Evolutionary conservation across 2,888 invertebrate species (phyloP).

Genomic region (Cosmia pyralina): DNA sequence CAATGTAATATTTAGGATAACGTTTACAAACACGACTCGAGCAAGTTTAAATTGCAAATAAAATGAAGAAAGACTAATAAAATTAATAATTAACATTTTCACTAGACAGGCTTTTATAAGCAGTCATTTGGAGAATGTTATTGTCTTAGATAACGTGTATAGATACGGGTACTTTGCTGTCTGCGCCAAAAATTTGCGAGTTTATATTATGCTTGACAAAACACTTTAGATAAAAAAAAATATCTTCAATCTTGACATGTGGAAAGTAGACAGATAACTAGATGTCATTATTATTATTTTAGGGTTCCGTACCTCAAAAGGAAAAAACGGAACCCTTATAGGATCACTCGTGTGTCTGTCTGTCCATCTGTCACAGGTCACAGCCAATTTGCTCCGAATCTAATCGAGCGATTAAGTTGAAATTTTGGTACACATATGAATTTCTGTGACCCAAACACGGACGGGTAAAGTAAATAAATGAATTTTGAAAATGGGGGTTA

Average conservation of each 20-base stretch:
- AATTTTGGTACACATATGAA: no score
- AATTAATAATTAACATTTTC: conserved; percentile 28
- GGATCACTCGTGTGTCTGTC: no score
- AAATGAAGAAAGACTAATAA: neutral
- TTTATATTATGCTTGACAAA: neutral
- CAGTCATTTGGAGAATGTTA: conserved; percentile 9
- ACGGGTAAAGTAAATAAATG: no score
- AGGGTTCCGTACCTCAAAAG: no score
- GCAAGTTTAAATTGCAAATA: conserved; percentile 21
- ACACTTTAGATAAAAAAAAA: neutral
- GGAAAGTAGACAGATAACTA: neutral
- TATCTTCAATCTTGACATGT: neutral
- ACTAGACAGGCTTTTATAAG: conserved; percentile 10
- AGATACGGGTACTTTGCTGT: neutral
- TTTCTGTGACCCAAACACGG: no score
- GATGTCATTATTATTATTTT: no score
- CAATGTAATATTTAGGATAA: neutral
- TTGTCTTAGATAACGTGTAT: conserved; percentile 11
- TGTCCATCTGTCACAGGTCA: no score
- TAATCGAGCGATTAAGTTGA: no score
- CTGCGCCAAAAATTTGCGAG: neutral
- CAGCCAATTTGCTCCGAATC: no score
- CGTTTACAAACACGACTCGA: neutral
- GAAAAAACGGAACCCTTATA: no score
- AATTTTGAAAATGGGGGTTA: no score